phyloP scores from a whole-genome alignment of 1,140 invertebrate genomes.

The Cyphomyrmex costatus region DNA sequence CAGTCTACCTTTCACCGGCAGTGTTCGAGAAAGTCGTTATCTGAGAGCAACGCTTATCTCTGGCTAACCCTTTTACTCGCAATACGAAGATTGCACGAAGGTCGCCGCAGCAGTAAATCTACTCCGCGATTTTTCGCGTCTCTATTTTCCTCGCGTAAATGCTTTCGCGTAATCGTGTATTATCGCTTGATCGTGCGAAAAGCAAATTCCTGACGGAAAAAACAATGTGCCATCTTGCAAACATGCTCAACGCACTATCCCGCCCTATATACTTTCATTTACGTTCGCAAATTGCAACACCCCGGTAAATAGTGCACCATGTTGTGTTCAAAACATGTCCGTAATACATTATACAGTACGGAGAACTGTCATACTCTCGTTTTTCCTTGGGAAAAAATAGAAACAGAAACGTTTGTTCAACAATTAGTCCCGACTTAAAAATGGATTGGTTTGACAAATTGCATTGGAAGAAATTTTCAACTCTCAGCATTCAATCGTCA shows the following conservation, averaged over 20 bases:
- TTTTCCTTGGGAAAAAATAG: not conserved
- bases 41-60: conserved; percentile 44
- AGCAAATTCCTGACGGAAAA: not conserved
- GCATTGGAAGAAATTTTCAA: not conserved
- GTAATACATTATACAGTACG: not conserved
- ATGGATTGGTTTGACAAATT: not conserved
- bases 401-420: not conserved
- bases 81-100: conserved; percentile 11
- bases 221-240: conserved; percentile 20
- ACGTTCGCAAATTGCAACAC: conserved; percentile 37
- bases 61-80: conserved; percentile 49
- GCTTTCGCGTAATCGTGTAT: not conserved
- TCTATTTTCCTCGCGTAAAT: conserved; percentile 13
- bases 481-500: not conserved
- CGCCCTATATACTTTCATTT: not conserved
- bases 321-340: conserved; percentile 13
- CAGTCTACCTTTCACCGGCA: conserved; percentile 42
- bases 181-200: not conserved
- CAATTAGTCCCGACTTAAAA: conserved; percentile 32
- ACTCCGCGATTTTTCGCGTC: conserved; percentile 6
- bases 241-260: conserved; percentile 10
- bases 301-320: conserved; percentile 22
- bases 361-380: not conserved
- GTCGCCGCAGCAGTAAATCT: conserved; percentile 10
- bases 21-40: conserved; percentile 55